Evolutionary conservation across 35 echinoderm and acorn worm genomes (phyloP), one percentile per base, ranked within the genome.

Genomic region (Heliocidaris tuberculata): DNA sequence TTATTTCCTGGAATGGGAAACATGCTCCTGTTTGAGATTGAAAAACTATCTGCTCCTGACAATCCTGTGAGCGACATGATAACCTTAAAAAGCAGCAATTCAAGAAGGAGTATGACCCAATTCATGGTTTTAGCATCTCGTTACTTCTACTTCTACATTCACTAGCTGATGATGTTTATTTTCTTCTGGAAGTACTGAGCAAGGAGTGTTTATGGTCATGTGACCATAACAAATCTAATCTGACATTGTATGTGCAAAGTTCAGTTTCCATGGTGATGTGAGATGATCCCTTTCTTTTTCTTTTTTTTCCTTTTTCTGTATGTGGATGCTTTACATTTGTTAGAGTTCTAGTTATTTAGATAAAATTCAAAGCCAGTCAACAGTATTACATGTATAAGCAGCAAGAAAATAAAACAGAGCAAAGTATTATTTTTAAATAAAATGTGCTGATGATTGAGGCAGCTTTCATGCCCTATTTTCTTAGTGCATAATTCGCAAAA

Each of bases 1-100:
- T 78, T 78, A 78, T 78, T 78, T 78, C 65, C 65, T 78, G n/a
- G 65, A 78, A 78, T 78, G 65, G 65, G 65, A 78, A 78, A 78
- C 65, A 21, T 78, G 27, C 65, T 78, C 65, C 15, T n/a, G 21
- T 78, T 78, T 78, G 65, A 78, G 65, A 78, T 78, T 78, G 65
- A 78, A 78, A 78, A 78, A 78, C 65, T 78, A 78, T 78, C 65
- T 78, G 65, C 65, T 78, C 65, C 27, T 78, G 21, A 78, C 27
- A n/a, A 78, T 24, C 19, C 65, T 78, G 65, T 78, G 65, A 78
- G 65, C 65, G 21, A 78, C 65, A 78, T 78, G 65, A 78, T 78
- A 78, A 78, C 65, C 65, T 78, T 78, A 78, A 27, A 21, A 78
- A 78, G 65, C 27, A 21, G 21, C 65, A 21, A 78, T 27, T 78